Conservation (phyloP, 2,888 invertebrate species). For the Drosophila setosimentum region DNA sequence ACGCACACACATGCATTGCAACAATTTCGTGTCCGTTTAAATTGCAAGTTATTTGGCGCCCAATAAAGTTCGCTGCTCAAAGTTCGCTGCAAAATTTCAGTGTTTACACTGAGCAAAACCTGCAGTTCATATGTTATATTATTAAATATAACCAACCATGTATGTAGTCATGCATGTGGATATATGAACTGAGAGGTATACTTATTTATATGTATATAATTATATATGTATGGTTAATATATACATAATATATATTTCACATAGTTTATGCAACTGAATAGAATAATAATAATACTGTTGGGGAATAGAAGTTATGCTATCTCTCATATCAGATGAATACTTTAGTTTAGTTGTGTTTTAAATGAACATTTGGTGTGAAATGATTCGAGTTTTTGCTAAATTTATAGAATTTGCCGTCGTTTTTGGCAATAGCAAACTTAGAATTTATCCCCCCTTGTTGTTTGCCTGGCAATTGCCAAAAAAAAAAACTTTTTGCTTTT, state of each 20-base stretch:
- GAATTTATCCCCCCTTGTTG: neutral
- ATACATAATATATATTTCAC: neutral
- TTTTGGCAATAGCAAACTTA: slow-evolving; percentile 14
- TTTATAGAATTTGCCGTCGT: neutral
- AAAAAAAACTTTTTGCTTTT: neutral
- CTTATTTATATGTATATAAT: neutral
- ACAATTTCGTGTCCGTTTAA: slow-evolving; percentile 33
- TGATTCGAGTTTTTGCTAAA: neutral
- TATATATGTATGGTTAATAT: too few relatives aligned
- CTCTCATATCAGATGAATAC: neutral
- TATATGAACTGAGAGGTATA: neutral
- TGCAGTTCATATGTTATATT: neutral
- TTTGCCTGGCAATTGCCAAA: slow-evolving; percentile 10
- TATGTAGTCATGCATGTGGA: neutral
- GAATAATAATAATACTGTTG: too few relatives aligned
- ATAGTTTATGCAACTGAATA: neutral
- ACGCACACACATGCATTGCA: slow-evolving; percentile 7
- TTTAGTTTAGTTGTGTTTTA: neutral
- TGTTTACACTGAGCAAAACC: slow-evolving; percentile 22
- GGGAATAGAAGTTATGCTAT: neutral
- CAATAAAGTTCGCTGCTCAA: slow-evolving; percentile 28
- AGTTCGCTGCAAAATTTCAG: slow-evolving; percentile 18
- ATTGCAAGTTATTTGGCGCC: slow-evolving; percentile 38
- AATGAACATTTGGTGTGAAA: neutral
- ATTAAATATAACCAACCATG: neutral